A percentile compares a stretch with the other conserved stretches of the same genome.
phyloP scores from a whole-genome alignment of 2,113 vertebrate species.

The Gavialis gangeticus region DNA sequence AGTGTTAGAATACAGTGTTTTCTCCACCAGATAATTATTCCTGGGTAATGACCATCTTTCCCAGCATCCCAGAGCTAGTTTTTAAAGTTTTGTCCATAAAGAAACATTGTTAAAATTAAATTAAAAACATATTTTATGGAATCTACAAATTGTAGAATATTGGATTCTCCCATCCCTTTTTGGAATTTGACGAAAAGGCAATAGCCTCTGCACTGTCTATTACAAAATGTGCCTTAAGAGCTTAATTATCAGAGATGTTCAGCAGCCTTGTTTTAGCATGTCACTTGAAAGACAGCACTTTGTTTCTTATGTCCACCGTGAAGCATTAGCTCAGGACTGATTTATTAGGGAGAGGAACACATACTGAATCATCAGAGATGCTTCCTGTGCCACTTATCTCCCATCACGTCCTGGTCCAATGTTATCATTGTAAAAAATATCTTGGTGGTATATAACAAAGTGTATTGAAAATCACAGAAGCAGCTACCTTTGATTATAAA shows the following conservation, averaged over 20 bases:
- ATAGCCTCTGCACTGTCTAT: neutral
- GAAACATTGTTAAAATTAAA: neutral
- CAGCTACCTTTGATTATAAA: neutral
- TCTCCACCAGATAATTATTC: neutral
- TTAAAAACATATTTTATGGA: neutral
- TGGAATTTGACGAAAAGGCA: neutral
- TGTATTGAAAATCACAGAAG: neutral
- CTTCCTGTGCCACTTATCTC: neutral
- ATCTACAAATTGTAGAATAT: neutral
- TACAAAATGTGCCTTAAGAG: neutral
- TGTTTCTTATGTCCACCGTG: neutral
- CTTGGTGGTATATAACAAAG: neutral
- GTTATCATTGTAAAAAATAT: neutral
- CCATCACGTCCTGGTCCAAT: neutral
- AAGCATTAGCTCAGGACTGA: neutral
- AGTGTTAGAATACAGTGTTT: neutral
- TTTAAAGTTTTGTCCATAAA: neutral
- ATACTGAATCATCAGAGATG: neutral
- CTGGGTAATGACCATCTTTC: neutral
- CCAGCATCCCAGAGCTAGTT: neutral
- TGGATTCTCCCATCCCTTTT: neutral
- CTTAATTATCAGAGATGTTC: neutral
- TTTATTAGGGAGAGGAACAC: neutral
- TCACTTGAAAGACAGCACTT: neutral
- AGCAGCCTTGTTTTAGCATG: neutral